Evolutionary conservation across 37 sponge, comb jelly and placozoan species (phyloP).

Genomic region (Lycopodina hypogea): DNA sequence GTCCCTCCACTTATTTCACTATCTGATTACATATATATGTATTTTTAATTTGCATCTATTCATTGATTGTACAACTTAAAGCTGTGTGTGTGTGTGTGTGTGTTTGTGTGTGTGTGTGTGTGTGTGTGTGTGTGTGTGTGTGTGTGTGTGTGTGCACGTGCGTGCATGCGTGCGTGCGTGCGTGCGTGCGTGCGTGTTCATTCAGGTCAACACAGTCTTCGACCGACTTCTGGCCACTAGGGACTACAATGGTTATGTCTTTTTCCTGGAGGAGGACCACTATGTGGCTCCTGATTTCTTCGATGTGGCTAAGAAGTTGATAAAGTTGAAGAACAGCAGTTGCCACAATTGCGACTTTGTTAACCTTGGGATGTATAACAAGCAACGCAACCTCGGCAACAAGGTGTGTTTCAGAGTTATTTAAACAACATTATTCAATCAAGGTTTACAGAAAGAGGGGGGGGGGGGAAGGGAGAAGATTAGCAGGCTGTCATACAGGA

Average conservation of each 20-base stretch:
- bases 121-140: no score
- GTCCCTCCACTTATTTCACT: no score
- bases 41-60: no score
- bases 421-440: background rate
- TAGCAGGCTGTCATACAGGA: background rate
- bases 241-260: conserved; percentile 59
- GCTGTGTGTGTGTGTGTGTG: no score
- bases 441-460: background rate
- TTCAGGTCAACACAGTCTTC: conserved; percentile 75
- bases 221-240: conserved; percentile 44
- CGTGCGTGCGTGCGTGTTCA: no score
- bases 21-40: no score
- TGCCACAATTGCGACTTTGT: conserved; percentile 70
- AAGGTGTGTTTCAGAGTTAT: conserved; percentile 18
- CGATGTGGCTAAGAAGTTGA: conserved; percentile 37
- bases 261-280: conserved; percentile 91
- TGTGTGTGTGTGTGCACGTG: no score
- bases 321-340: conserved; percentile 16
- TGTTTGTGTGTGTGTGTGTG: no score
- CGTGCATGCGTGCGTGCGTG: no score
- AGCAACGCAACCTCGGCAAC: background rate
- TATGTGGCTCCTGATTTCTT: conserved; percentile 81
- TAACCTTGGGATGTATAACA: conserved; percentile 70
- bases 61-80: no score
- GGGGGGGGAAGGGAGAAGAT: background rate